Conservation (phyloP, 2,797 vertebrate species). For the Carapus acus region DNA sequence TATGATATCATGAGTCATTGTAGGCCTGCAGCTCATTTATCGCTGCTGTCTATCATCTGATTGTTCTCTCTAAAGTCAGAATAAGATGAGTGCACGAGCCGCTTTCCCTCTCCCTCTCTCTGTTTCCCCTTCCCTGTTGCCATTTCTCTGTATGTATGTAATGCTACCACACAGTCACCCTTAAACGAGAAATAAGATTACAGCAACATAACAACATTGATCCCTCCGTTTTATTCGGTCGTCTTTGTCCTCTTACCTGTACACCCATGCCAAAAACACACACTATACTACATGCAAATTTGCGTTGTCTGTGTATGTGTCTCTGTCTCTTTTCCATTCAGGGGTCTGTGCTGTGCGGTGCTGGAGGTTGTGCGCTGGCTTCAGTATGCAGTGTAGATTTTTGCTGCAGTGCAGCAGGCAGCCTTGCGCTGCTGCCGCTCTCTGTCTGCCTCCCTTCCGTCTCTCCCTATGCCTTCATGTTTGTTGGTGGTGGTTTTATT, state of each 20-base stretch:
- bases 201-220: too few species aligned
- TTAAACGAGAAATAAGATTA: not conserved
- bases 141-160: too few species aligned
- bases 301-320: slow-evolving; percentile 12
- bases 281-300: slow-evolving; percentile 1
- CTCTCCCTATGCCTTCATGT: slow-evolving; percentile 62
- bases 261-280: slow-evolving; percentile 1
- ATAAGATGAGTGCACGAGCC: slow-evolving; percentile 24
- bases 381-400: slow-evolving; percentile 77
- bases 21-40: slow-evolving; percentile 66
- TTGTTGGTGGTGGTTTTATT: slow-evolving; percentile 61
- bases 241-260: not conserved
- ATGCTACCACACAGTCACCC: too few species aligned
- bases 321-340: slow-evolving; percentile 34
- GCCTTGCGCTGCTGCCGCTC: slow-evolving; percentile 63
- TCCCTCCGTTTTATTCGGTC: not conserved
- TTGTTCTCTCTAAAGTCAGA: slow-evolving; percentile 23
- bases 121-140: not conserved
- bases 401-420: slow-evolving; percentile 93
- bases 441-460: slow-evolving; percentile 17
- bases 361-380: slow-evolving; percentile 72
- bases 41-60: slow-evolving; percentile 55
- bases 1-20: slow-evolving; percentile 65
- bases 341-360: slow-evolving; percentile 63
- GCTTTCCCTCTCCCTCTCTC: slow-evolving; percentile 2